Base-by-base conservation (phyloP, 2,797 vertebrate species). In the Channa striata region DNA sequence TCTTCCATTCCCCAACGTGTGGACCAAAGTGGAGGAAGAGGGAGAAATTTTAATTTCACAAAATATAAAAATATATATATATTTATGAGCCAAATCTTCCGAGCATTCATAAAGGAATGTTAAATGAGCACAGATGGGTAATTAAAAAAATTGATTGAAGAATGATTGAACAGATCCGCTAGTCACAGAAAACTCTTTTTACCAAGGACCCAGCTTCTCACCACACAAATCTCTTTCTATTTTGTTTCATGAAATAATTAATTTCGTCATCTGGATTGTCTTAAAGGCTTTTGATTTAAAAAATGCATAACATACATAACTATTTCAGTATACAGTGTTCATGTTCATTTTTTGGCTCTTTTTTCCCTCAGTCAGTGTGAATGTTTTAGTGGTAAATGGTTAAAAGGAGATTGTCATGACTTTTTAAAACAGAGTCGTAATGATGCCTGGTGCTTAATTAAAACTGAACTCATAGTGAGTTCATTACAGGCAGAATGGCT, bases 91-190 rank as follows among this genome's bases (percentile, higher is more conserved):
- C 59, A 50, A 87, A 66, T 88, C 74, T 70, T 62, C 40, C 16
- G 40, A 42, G 16, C 13, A 42, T 65, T 66, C 75, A 68, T 84
- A 53, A 69, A 78, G 54, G 20, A 72, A 73, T 62, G 66, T 83
- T 74, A 49, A 83, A 76, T 7, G 70, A 83, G 66, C 60, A 68
- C 78, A 82, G 80, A 86, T 83, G 81, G 73, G 46, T 54, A 66
- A 86, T 83, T 81, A 80, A 61, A 80, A n/a, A 80, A 74, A 78
- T 72, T 78, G 63, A 89, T 74, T 71, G 56, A 82, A 68, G 77
- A 58, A 59, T 82, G 74, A 82, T 59, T 78, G 67, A 84, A 52
- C 44, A 23, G 61, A 61, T 78, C 47, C 53, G 17, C 23, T 66
- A 43, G 64, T 61, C 72, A 84, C 37, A 25, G 59, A 68, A 52